Base-by-base conservation (phyloP, 2,888 invertebrate species). In the Cryptocephalus primarius region DNA sequence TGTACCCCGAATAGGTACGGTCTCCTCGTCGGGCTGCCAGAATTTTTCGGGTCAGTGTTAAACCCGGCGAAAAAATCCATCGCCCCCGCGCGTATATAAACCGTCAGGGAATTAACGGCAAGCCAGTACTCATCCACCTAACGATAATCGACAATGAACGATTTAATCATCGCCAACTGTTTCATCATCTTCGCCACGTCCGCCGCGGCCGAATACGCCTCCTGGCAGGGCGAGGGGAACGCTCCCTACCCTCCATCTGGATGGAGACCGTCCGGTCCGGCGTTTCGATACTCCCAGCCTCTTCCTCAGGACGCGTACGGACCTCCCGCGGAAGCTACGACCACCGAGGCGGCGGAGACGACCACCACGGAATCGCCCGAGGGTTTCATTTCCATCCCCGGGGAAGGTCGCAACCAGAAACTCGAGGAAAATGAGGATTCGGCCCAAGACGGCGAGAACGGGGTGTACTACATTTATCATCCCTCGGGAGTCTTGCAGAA, bases 391-490 rank as follows among this genome's bases (percentile, higher is more conserved):
- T 68, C 42, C 13, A 44, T 42, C 2, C 11, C n/a, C 12, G 36
- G 36, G 4, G 36, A 36, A 6, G 36, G 12, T n/a, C 36, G 36
- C 11, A 11, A n/a, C 12, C 36, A 36, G 36, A 36, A 36, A 12
- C 36, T 36, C 12, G 6, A 4, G 4, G 11, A 36, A 6, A 36
- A 36, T 6, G 36, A 36, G 12, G 22, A 22, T 22, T 22, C 6
- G 22, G 6, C 42, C n/a, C 14, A 10, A 6, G 38, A 34, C 4
- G 75, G 43, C 8, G 65, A 69, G 33, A 58, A 74, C 55, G 81
- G 81, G 6, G 75, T 77, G 31, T 82, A 82, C 64, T 82, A 80
- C 63, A 73, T 82, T 8, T 75, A 82, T 38, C 71, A 82, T 49
- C 82, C 82, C 3, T 75, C 72, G 49, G 77, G 80, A 3, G 74